Evolutionary conservation across 1,140 invertebrate species (phyloP).

Genomic region (Idris sp.): DNA sequence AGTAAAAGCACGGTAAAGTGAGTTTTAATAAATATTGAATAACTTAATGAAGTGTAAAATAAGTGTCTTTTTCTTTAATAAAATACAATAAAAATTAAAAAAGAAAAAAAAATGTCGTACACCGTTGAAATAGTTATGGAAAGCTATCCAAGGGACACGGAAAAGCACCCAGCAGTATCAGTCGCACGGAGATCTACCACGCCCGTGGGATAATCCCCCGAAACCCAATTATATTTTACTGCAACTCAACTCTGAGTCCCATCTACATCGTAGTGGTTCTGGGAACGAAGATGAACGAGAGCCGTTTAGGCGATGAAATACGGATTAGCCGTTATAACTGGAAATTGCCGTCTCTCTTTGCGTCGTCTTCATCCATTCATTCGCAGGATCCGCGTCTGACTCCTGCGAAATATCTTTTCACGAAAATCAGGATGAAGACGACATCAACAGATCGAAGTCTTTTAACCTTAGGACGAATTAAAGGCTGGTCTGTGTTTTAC

Average conservation of each 20-base stretch:
- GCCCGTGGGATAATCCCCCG: conserved; percentile 75
- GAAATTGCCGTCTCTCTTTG: conserved; percentile 75
- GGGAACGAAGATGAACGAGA: conserved; percentile 76
- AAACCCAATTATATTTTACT: conserved; percentile 79
- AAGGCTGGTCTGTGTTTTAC: too few relatives aligned
- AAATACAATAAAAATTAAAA: conserved; percentile 28
- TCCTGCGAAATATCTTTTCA: conserved; percentile 61
- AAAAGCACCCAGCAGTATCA: conserved; percentile 64
- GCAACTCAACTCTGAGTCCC: conserved; percentile 76
- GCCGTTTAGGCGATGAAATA: conserved; percentile 78
- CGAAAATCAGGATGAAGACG: conserved; percentile 60
- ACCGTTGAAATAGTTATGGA: conserved; percentile 48
- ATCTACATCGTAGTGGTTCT: conserved; percentile 69
- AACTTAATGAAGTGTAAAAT: conserved; percentile 54
- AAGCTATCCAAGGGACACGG: conserved; percentile 62
- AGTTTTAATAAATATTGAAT: conserved; percentile 45
- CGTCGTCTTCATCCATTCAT: conserved; percentile 66
- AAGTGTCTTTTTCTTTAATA: conserved; percentile 40
- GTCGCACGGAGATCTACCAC: conserved; percentile 65
- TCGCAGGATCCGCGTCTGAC: conserved; percentile 62
- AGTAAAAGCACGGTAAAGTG: conserved; percentile 6
- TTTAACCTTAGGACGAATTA: conserved; percentile 59
- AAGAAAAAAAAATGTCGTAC: too few relatives aligned
- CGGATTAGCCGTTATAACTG: conserved; percentile 78
- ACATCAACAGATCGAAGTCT: conserved; percentile 61